Percentiles rank a stretch among this genome's conserved stretches.
phyloP scores from a whole-genome alignment of 2,113 vertebrate genomes.

The Sinosuthora webbiana region DNA sequence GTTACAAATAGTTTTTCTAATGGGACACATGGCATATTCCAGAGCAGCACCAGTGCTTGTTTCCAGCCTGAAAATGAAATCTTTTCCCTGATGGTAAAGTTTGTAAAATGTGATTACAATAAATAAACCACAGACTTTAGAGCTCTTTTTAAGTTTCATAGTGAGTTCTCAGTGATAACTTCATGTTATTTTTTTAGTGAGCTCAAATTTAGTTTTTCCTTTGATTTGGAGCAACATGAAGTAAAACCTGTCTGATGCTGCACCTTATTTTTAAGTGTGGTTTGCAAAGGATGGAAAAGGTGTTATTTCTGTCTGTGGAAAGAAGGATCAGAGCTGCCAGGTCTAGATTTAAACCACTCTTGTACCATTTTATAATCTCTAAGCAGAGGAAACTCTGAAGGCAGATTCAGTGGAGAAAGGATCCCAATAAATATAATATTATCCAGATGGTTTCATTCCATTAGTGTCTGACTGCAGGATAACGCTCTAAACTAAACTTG shows the following conservation, averaged over 20 bases:
- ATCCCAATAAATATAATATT: constrained; percentile 1
- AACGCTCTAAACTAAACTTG: not conserved
- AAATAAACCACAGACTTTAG: constrained; percentile 2
- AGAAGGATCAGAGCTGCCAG: not conserved
- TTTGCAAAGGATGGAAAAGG: not conserved
- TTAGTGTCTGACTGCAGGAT: not conserved
- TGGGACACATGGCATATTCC: constrained; percentile 17
- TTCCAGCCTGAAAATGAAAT: constrained; percentile 50
- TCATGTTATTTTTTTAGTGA: not conserved
- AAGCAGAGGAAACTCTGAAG: not conserved
- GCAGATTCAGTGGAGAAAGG: not conserved
- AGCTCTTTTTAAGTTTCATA: not conserved
- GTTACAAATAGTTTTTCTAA: not conserved
- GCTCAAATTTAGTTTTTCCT: not conserved
- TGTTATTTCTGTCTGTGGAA: not conserved
- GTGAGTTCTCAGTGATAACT: not conserved
- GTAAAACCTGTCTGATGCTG: not conserved
- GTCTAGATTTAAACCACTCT: not conserved
- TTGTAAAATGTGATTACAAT: constrained; percentile 27
- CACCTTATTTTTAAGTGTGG: not conserved
- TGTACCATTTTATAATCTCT: not conserved
- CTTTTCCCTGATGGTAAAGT: constrained; percentile 4
- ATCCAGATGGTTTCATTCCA: constrained; percentile 41
- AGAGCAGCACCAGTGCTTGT: constrained; percentile 48
- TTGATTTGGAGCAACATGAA: not conserved